Evolutionary conservation across 2,797 vertebrate genomes (phyloP).

Genomic region (Galagoides demidoff): DNA sequence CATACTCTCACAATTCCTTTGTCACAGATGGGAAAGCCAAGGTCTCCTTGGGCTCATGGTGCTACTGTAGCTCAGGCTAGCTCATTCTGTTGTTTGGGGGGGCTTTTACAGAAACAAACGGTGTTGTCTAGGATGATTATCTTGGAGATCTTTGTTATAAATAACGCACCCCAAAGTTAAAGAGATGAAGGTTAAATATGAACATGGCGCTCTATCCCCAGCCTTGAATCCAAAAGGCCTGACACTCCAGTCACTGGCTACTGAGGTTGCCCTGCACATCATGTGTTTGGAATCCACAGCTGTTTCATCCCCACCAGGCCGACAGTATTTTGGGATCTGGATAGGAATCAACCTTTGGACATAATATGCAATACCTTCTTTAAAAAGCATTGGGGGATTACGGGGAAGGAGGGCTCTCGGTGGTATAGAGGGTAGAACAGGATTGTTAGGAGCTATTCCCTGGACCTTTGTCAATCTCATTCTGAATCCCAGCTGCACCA

Average conservation of each 20-base stretch:
- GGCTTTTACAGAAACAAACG: neutral
- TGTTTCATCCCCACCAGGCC: neutral
- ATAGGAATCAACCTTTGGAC: neutral
- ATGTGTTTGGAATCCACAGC: fast-evolving
- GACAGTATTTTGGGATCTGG: neutral
- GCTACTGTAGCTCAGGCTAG: neutral
- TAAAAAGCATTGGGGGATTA: neutral
- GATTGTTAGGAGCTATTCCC: neutral
- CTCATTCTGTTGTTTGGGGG: neutral
- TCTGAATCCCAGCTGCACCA: too few species aligned
- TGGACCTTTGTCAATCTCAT: neutral
- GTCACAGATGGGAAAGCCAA: neutral
- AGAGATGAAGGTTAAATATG: neutral
- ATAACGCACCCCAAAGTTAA: neutral
- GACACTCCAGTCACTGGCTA: neutral
- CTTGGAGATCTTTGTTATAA: neutral
- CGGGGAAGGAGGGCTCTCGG: too few species aligned
- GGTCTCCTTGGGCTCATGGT: neutral
- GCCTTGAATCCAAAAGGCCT: neutral
- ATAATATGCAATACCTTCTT: neutral
- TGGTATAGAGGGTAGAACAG: neutral
- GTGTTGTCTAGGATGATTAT: neutral
- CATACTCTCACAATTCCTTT: neutral
- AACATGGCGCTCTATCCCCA: fast-evolving
- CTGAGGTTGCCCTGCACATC: neutral